Evolutionary conservation across 1,140 invertebrate species (phyloP), one percentile per base, ranked within the genome.

Genomic region (Megalopta genalis): DNA sequence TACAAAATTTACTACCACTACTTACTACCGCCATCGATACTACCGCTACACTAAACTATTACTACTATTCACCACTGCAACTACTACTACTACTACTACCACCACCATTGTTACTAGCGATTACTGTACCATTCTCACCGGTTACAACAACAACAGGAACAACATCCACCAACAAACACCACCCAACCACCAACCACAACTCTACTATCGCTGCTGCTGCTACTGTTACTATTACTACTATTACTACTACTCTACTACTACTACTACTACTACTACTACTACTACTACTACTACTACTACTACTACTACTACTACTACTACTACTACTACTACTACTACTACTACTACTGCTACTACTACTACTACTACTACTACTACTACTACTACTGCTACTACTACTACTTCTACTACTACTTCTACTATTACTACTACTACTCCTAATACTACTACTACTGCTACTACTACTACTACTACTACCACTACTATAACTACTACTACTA

Each of bases 41-140:
- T 83, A 80, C 75, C 46, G 80, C 73, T 84, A 77, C 65, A 81
- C 77, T 63, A 80, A 32, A 46, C 63, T 64, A 75, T 68, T 84
- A 85, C 74, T 75, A 75, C 37, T 76, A 81, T 83, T 78, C 76
- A 84, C 32, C 79, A 86, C 67, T 23, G 69, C 69, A 82, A 76
- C n/a, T 76, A 86, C 83, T 83, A 64, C 54, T 83, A 79, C 76
- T 59, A n/a, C n/a, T n/a, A n/a, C n/a, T n/a, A 83, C 37, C n/a
- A 27, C 63, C 62, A 82, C 32, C 68, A 70, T 57, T 70, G 77
- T 49, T 68, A 77, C 23, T 77, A 81, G 42, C 60, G 25, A 68
- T 39, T 67, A 82, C 62, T 67, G n/a, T n/a, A 46, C 42, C 42
- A 46, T 46, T 46, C 42, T 46, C 42, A 46, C 42, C 42, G 42